Evolutionary conservation across 2,888 invertebrate species (phyloP).

Genomic region (Conus canariensis): DNA sequence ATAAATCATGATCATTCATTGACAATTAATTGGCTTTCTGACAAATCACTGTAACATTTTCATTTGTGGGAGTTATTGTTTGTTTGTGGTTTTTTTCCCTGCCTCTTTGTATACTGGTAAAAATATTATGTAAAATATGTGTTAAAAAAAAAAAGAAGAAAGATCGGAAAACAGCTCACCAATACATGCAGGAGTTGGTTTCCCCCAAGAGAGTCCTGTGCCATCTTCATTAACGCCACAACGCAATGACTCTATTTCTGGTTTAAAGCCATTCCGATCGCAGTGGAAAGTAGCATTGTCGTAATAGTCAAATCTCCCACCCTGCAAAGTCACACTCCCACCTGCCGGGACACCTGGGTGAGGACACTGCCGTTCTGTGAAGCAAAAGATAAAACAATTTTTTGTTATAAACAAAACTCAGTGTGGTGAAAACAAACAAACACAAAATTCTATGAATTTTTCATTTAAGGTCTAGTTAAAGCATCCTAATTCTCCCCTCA

Average conservation of each 20-base stretch:
- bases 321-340: conserved; percentile 33
- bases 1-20: too few relatives aligned
- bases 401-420: neutral
- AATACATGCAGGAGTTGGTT: conserved; percentile 38
- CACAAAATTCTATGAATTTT: neutral
- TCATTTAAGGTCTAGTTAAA: neutral
- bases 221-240: conserved; percentile 38
- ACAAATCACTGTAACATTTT: too few relatives aligned
- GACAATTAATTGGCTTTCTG: too few relatives aligned
- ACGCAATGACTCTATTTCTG: neutral
- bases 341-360: conserved; percentile 46
- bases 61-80: too few relatives aligned
- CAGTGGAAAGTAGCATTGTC: conserved; percentile 46
- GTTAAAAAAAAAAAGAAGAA: too few relatives aligned
- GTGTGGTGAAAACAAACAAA: neutral
- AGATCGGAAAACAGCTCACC: conserved; percentile 33
- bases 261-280: conserved; percentile 39
- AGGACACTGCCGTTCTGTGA: conserved; percentile 49
- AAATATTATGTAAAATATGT: too few relatives aligned
- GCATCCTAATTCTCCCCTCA: too few relatives aligned
- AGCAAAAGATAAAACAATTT: neutral
- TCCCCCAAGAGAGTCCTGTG: conserved; percentile 35
- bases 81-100: too few relatives aligned
- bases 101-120: too few relatives aligned
- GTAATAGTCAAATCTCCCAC: conserved; percentile 30